A percentile compares a stretch with the other conserved stretches of the same genome.
Evolutionary conservation across 2,888 invertebrate genomes (phyloP).

Genomic region (Dryadula phaetusa): DNA sequence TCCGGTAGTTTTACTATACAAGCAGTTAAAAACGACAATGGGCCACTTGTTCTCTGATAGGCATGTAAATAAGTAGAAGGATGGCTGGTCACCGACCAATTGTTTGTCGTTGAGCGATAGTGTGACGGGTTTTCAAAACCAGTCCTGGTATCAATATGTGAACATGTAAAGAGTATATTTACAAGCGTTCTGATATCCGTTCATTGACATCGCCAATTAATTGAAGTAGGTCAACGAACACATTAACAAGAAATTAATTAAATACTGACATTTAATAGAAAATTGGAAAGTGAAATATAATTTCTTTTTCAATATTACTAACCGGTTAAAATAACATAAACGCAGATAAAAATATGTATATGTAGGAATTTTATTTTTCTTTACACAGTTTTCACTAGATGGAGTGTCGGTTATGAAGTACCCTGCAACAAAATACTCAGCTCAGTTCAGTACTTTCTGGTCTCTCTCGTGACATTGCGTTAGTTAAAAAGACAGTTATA

Average conservation of each 20-base stretch:
- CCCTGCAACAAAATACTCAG: too few relatives aligned
- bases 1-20: constrained; percentile 74
- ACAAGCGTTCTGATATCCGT: constrained; percentile 33
- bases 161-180: constrained; percentile 30
- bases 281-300: not conserved
- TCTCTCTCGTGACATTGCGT: too few relatives aligned
- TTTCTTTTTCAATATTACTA: too few relatives aligned
- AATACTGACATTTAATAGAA: not conserved
- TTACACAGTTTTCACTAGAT: too few relatives aligned
- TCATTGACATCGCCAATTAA: constrained; percentile 35
- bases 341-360: too few relatives aligned
- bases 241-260: not conserved
- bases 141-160: constrained; percentile 39
- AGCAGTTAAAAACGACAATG: constrained; percentile 71
- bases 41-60: constrained; percentile 79
- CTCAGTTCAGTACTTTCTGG: too few relatives aligned
- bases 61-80: constrained; percentile 81
- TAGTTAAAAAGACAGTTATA: too few relatives aligned
- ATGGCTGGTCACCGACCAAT: constrained; percentile 78
- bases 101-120: constrained; percentile 59
- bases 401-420: too few relatives aligned
- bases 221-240: constrained; percentile 30
- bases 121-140: constrained; percentile 52
- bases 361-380: too few relatives aligned
- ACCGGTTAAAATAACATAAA: too few relatives aligned